phyloP scores from a whole-genome alignment of 2,888 invertebrate species.

The Folsomia candida region DNA sequence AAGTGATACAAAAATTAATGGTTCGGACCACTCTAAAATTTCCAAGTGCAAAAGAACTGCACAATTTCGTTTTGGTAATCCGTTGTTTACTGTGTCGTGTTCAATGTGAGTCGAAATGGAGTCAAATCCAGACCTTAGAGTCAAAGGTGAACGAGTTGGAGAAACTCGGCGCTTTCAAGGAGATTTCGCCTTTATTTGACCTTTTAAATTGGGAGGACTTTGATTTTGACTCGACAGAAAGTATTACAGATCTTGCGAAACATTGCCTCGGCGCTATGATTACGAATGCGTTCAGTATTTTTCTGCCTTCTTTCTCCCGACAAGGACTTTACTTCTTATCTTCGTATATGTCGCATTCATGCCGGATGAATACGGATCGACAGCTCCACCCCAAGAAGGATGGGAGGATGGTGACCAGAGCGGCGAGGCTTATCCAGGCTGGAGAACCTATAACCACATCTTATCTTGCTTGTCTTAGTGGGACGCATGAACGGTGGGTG shows the following conservation, averaged over 20 bases:
- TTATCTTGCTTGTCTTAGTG: conserved; percentile 35
- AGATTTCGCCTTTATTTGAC: conserved; percentile 25
- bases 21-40: neutral
- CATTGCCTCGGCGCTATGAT: conserved; percentile 39
- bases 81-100: conserved; percentile 28
- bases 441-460: conserved; percentile 45
- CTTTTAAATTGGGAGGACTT: conserved; percentile 32
- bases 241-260: conserved; percentile 24
- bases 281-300: conserved; percentile 44
- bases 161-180: conserved; percentile 27
- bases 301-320: conserved; percentile 25
- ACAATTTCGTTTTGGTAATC: conserved; percentile 34
- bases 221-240: neutral
- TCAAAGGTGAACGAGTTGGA: conserved; percentile 35
- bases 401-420: conserved; percentile 38
- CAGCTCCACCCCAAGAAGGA: conserved; percentile 32
- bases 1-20: conserved; percentile 21
- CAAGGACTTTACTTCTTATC: conserved; percentile 47
- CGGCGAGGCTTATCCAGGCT: conserved; percentile 36
- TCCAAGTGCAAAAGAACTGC: conserved; percentile 19
- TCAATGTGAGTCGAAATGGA: conserved; percentile 32
- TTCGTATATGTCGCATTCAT: conserved; percentile 44
- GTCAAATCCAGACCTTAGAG: conserved; percentile 34
- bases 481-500: conserved; percentile 30
- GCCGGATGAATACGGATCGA: conserved; percentile 45